These are phyloP conservation scores for Drosophila merina DNA, from an alignment of 2,888 invertebrate genomes.

Conservation along the genomic window DNA sequence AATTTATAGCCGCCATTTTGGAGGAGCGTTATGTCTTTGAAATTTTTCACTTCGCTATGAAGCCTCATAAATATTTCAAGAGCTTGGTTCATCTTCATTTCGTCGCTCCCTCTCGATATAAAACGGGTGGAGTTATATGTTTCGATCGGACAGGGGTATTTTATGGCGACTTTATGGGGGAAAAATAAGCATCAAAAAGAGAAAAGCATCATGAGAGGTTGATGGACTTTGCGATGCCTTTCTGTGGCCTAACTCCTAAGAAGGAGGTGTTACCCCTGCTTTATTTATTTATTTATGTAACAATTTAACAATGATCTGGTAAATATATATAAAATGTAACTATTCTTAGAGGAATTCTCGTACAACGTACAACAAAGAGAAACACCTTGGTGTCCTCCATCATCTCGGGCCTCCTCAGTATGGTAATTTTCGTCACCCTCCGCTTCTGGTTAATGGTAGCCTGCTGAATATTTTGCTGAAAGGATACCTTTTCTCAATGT, in stretches of 20 bases:
- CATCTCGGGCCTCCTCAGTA: constrained; percentile 91
- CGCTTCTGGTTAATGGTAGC: constrained; percentile 93
- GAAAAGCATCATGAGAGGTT: constrained; percentile 24
- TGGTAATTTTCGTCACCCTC: constrained; percentile 95
- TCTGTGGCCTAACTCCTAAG: constrained; percentile 7
- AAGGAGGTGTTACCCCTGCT: no score
- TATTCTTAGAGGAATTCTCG: no score
- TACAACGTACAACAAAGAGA: no score
- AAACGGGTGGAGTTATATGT: constrained; percentile 1
- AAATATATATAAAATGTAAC: no score
- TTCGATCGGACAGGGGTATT: neutral
- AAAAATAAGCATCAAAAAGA: no score
- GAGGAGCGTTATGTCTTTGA: constrained; percentile 60
- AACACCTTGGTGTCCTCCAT: constrained; percentile 88
- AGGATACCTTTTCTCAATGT: constrained; percentile 86
- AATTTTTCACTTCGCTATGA: constrained; percentile 57
- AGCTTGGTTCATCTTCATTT: constrained; percentile 52
- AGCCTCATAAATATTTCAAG: constrained; percentile 64
- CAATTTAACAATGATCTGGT: no score
- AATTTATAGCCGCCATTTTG: constrained; percentile 68
- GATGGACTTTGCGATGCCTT: constrained; percentile 21
- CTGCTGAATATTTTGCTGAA: constrained; percentile 94
- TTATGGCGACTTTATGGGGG: neutral
- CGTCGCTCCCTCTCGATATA: constrained; percentile 22
- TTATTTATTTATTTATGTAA: no score